phyloP scores from a whole-genome alignment of 1,140 invertebrate species.

The Drosophila equinoxialis region DNA sequence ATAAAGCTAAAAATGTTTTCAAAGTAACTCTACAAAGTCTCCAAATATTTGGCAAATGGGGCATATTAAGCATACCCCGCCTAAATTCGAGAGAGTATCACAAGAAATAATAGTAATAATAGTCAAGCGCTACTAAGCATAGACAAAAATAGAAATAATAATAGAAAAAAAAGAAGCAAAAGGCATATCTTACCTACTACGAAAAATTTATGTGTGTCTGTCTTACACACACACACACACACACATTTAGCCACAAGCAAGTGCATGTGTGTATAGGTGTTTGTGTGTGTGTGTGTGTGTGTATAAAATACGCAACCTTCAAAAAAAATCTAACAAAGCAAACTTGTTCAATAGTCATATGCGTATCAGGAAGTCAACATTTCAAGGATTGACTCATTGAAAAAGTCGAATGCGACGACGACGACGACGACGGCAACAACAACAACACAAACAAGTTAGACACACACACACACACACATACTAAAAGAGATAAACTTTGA shows the following conservation, averaged over 20 bases:
- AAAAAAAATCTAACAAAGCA: constrained; percentile 82
- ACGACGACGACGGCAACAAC: constrained; percentile 19
- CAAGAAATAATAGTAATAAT: constrained; percentile 40
- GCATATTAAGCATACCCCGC: background rate
- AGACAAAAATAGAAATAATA: constrained; percentile 53
- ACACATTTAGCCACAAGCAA: constrained; percentile 40
- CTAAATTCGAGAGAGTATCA: background rate
- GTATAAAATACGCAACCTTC: constrained; percentile 81
- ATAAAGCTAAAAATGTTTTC: too few species aligned
- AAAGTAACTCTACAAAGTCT: too few species aligned
- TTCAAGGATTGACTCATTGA: constrained; percentile 83
- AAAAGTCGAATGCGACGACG: constrained; percentile 79
- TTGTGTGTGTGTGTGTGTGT: constrained; percentile 37
- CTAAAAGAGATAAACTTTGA: constrained; percentile 53
- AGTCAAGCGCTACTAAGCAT: constrained; percentile 59
- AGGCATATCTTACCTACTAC: constrained; percentile 57
- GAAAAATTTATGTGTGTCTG: constrained; percentile 49
- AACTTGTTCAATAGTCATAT: constrained; percentile 83
- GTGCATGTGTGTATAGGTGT: constrained; percentile 29
- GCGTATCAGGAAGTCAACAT: constrained; percentile 83
- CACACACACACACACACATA: constrained; percentile 34
- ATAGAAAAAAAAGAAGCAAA: constrained; percentile 44
- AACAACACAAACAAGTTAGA: constrained; percentile 73
- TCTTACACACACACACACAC: constrained; percentile 6
- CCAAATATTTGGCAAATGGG: too few species aligned